These are phyloP conservation scores for Chaetops frenatus DNA, from an alignment of 2,113 vertebrate genomes.

Conservation along the genomic window DNA sequence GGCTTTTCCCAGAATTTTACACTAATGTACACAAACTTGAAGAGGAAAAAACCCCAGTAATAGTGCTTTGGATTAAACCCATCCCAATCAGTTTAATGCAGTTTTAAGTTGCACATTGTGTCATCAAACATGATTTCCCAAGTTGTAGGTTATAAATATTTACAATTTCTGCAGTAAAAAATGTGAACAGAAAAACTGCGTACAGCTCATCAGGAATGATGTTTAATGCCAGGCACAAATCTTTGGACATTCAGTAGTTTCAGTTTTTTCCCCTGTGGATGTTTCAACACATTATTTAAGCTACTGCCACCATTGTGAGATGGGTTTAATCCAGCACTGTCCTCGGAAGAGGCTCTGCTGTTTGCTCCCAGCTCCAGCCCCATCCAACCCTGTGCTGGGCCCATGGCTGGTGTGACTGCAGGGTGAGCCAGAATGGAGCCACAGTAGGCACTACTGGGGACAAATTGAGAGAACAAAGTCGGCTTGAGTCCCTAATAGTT, in stretches of 20 bases:
- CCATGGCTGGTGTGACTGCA: accelerated
- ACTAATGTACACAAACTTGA: constrained; percentile 7
- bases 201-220: not conserved
- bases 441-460: not conserved
- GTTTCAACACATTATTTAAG: not conserved
- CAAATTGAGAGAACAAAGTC: not conserved
- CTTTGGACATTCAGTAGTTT: not conserved
- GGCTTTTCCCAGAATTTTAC: constrained; percentile 28
- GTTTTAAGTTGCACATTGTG: not conserved
- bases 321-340: not conserved
- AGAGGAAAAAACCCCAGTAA: not conserved
- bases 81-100: not conserved
- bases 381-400: not conserved
- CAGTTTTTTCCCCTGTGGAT: accelerated
- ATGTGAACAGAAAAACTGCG: not conserved
- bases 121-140: not conserved
- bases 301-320: accelerated
- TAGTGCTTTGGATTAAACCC: not conserved
- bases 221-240: not conserved
- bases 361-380: not conserved
- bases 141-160: constrained; percentile 43
- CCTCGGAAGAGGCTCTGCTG: not conserved
- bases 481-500: not conserved
- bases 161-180: constrained; percentile 11
- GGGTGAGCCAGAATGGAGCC: not conserved